These are phyloP conservation scores for Diadegma fenestrale DNA, from an alignment of 2,888 invertebrate genomes.

Conservation along the genomic window DNA sequence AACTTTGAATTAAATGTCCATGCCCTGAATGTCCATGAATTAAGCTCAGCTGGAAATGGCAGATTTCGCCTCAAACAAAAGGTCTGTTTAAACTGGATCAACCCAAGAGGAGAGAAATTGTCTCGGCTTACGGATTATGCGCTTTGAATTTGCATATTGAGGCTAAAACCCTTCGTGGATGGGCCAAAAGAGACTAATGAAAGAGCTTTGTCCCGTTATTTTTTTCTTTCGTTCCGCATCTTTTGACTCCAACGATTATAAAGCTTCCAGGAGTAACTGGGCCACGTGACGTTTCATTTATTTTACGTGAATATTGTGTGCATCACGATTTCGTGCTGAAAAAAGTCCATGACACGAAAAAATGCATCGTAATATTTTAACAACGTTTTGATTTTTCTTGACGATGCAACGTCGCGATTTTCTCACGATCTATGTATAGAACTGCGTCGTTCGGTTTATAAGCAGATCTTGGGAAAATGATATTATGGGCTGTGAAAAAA, in stretches of 20 bases:
- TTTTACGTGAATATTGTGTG: background rate
- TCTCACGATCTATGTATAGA: slow-evolving; percentile 1
- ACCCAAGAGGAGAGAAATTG: slow-evolving; percentile 1
- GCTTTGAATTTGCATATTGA: slow-evolving; percentile 36
- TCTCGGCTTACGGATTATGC: slow-evolving; percentile 47
- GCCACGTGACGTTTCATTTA: background rate
- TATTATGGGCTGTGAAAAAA: slow-evolving; percentile 29
- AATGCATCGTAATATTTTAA: background rate
- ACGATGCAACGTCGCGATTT: slow-evolving; percentile 23
- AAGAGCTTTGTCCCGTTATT: slow-evolving; percentile 14
- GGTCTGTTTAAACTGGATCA: slow-evolving; percentile 52
- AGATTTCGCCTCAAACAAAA: slow-evolving; percentile 40
- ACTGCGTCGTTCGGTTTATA: slow-evolving; percentile 30
- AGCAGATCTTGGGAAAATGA: slow-evolving; percentile 35
- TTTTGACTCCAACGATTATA: slow-evolving; percentile 1
- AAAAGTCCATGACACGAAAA: slow-evolving; percentile 6
- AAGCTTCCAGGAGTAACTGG: background rate
- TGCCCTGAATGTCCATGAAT: slow-evolving; percentile 25
- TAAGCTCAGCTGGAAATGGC: slow-evolving; percentile 20
- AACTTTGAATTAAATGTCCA: slow-evolving; percentile 28
- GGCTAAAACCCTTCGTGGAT: slow-evolving; percentile 39
- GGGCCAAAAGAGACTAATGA: slow-evolving; percentile 11
- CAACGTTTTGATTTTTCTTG: background rate
- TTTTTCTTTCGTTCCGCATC: background rate
- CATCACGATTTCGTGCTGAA: slow-evolving; percentile 35